Base-by-base conservation (phyloP, 2,797 vertebrate genomes). In the Falco biarmicus region DNA sequence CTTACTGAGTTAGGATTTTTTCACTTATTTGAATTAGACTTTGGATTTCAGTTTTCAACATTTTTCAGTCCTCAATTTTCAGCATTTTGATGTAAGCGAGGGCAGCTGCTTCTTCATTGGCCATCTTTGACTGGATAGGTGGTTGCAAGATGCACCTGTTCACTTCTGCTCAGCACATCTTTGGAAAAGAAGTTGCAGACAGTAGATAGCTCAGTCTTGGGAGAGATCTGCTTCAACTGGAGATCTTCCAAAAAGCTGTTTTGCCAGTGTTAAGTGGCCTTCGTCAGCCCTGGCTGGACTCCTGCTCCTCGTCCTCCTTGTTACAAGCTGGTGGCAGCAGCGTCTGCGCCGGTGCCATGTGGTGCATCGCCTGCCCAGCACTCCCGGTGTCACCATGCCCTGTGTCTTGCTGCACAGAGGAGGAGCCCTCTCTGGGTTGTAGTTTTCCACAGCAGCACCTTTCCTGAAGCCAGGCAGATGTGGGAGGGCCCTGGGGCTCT, bases 301-400 rank as follows among this genome's bases (percentile, higher is more conserved):
- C 24, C 47, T 84, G 25, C 34, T 80, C 13, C 47, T 84, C n/a
- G 31, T 80, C 13, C 64, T 75, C 31, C 41, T 60, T 3, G 0
- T 14, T 51, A 60, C 53, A 31, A 34, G 53, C 10, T 21, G 69
- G 37, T 66, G 1, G 1, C 37, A 77, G 79, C 66, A 24, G 21
- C 2, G 0, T 22, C 47, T n/a, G 21, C 3, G 1, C 24, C 0
- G 2, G 53, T 8, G 31, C 15, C 61, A 64, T 78, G 34, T 60
- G 56, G 22, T 61, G 25, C 10, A 7, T 32, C 50, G 53, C 61
- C 54, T 1, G 2, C 4, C 24, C 59, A 16, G 34, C 3, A 0
- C 14, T 93, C 41, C 45, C 14, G 32, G 0, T 1, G 2, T 45
- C 48, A 17, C 29, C 2, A 0, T 15, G 59, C 54, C 21, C 37